Base-by-base conservation (phyloP, 1,140 invertebrate genomes). In the Meloidogyne floridensis region DNA sequence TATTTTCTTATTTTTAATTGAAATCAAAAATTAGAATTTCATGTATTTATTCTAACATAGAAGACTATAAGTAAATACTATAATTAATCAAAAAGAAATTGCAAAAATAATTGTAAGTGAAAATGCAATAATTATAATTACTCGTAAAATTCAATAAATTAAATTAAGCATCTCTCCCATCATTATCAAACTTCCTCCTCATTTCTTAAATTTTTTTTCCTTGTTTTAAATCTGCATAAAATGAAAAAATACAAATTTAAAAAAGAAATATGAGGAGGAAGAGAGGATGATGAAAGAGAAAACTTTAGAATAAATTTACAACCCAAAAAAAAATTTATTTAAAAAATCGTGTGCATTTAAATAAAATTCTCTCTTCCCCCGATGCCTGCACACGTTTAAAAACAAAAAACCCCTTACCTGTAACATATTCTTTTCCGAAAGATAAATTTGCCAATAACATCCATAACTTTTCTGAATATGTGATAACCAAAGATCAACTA, bases 381-480 rank as follows among this genome's bases (percentile, higher is more conserved):
- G 2, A 15, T 47, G 47, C n/a, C n/a, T 65, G 15, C 59, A 65
- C 11, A 65, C 59, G 15, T 7, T 32, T 32, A 32, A 65, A 6
- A n/a, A n/a, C 7, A 65, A 4, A 6, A n/a, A 65, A n/a, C 4
- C 10, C n/a, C 3, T 18, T 3, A 74, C 72, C 72, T 74, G 72
- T 7, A 74, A 13, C 18, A 18, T 15, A 7, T 74, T n/a, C n/a
- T 15, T 74, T 18, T 74, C 72, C 15, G n/a, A 20, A 18, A 74
- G 72, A 42, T 8, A 51, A 77, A 77, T 77, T 56, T 77, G 32
- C 75, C 75, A 77, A 47, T 8, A 69, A 56, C 75, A 77, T 13
- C 51, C 51, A 32, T 77, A 56, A 54, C 20, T 13, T 54, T 77
- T 42, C 7, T 77, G 56, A 69, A 77, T 15, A 59, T 43, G 42